Conservation (phyloP, 2,113 vertebrate genomes). For the Sceloporus tristichus region DNA sequence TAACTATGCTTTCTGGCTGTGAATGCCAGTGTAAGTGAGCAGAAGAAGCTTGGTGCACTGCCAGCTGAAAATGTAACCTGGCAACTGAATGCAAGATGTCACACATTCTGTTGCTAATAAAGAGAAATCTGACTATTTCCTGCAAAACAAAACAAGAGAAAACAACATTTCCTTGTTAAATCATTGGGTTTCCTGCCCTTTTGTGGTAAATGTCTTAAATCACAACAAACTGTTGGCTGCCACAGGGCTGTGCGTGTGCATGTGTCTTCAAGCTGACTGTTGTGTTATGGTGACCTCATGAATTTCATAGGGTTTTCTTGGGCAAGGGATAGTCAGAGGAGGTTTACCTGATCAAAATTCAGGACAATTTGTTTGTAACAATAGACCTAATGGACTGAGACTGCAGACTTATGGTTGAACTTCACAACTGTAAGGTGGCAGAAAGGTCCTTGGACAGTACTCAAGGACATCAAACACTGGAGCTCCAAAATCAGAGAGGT, state of each 20-base stretch:
- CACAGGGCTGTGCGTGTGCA: background rate
- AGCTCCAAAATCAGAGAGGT: background rate
- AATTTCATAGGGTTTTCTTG: no score
- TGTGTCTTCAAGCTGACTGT: background rate
- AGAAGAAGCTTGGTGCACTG: slow-evolving; percentile 34
- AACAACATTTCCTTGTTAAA: background rate
- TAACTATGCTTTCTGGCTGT: background rate
- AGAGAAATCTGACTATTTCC: slow-evolving; percentile 26
- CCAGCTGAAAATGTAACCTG: slow-evolving; percentile 35
- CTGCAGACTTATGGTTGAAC: background rate
- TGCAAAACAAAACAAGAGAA: background rate
- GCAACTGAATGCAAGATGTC: background rate
- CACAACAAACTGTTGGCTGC: background rate
- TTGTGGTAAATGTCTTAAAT: background rate
- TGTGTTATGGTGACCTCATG: no score
- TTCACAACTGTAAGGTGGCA: background rate
- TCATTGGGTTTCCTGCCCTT: slow-evolving; percentile 6
- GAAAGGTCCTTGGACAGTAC: background rate
- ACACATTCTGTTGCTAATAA: slow-evolving; percentile 41
- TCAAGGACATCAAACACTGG: background rate
- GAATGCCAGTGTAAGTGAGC: slow-evolving; percentile 8
- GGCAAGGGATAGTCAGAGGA: no score
- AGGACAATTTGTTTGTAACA: background rate
- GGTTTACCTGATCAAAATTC: background rate
- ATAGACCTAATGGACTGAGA: background rate